phyloP scores from a whole-genome alignment of 2,888 invertebrate species.

The Gisinianus flammeolus region DNA sequence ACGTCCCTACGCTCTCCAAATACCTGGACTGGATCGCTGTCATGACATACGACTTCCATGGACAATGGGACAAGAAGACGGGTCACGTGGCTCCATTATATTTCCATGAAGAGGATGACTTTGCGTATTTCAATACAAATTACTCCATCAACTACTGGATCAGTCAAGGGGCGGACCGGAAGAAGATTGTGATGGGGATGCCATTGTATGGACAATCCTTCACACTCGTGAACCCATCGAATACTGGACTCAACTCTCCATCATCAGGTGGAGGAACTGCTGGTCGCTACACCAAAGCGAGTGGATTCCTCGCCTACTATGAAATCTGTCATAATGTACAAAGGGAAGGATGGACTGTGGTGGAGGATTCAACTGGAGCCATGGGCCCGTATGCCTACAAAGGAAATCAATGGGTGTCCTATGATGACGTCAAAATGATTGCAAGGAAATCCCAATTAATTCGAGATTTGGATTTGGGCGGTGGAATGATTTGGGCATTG shows the following conservation, averaged over 20 bases:
- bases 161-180: conserved; percentile 78
- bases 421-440: conserved; percentile 81
- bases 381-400: conserved; percentile 90
- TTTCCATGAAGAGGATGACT: conserved; percentile 81
- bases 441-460: conserved; percentile 67
- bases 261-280: conserved; percentile 79
- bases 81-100: conserved; percentile 87
- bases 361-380: conserved; percentile 75
- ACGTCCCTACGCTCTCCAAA: conserved; percentile 75
- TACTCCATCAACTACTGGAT: conserved; percentile 90
- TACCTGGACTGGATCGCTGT: conserved; percentile 89
- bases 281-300: conserved; percentile 83
- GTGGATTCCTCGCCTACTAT: conserved; percentile 86
- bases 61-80: conserved; percentile 82
- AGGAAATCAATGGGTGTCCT: conserved; percentile 90
- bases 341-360: conserved; percentile 78
- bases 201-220: conserved; percentile 89
- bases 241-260: conserved; percentile 74
- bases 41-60: conserved; percentile 89
- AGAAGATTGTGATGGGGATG: conserved; percentile 83
- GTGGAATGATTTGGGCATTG: conserved; percentile 90
- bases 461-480: conserved; percentile 70
- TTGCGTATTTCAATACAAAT: conserved; percentile 82
- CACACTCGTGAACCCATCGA: conserved; percentile 69
- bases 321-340: conserved; percentile 85